Conservation (phyloP, 2,113 vertebrate species). For the Gallinago jamesoni region DNA sequence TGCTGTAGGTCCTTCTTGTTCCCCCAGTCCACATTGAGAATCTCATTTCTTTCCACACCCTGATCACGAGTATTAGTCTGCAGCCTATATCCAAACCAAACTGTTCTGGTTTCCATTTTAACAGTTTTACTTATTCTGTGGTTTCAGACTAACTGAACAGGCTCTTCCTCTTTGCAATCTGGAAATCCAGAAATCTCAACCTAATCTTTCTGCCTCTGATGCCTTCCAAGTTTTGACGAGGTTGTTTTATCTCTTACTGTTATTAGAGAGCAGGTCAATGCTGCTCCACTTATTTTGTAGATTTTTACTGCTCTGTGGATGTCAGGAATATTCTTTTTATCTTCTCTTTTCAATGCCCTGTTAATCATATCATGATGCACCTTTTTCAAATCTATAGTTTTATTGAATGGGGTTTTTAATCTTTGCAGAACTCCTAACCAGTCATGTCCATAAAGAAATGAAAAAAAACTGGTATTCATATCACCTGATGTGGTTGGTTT, state of each 20-base stretch:
- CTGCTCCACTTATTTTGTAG: neutral
- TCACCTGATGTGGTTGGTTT: constrained; percentile 61
- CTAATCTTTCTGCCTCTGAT: constrained; percentile 23
- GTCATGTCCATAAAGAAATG: constrained; percentile 57
- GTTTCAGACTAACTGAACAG: constrained; percentile 43
- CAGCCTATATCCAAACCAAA: constrained; percentile 40
- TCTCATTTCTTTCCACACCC: constrained; percentile 4
- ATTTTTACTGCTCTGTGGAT: constrained; percentile 42
- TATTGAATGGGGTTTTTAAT: constrained; percentile 61
- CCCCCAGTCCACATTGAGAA: neutral
- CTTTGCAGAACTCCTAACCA: constrained; percentile 59
- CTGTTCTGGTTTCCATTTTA: constrained; percentile 54
- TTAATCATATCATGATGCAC: constrained; percentile 61
- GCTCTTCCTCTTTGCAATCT: constrained; percentile 25
- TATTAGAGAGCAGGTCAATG: constrained; percentile 48
- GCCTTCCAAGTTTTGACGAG: constrained; percentile 20
- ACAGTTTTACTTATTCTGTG: constrained; percentile 24
- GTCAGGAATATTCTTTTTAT: constrained; percentile 61
- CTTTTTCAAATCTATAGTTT: constrained; percentile 54
- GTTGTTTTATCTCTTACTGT: constrained; percentile 34
- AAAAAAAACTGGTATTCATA: constrained; percentile 59
- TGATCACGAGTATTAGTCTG: constrained; percentile 36
- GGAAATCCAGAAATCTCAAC: constrained; percentile 49
- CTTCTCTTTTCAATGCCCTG: constrained; percentile 46
- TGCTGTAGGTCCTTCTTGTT: neutral